Percentiles rank a stretch among this genome's conserved stretches.
phyloP scores from a whole-genome alignment of 2,888 invertebrate species.

The Gasteruption jaculator region DNA sequence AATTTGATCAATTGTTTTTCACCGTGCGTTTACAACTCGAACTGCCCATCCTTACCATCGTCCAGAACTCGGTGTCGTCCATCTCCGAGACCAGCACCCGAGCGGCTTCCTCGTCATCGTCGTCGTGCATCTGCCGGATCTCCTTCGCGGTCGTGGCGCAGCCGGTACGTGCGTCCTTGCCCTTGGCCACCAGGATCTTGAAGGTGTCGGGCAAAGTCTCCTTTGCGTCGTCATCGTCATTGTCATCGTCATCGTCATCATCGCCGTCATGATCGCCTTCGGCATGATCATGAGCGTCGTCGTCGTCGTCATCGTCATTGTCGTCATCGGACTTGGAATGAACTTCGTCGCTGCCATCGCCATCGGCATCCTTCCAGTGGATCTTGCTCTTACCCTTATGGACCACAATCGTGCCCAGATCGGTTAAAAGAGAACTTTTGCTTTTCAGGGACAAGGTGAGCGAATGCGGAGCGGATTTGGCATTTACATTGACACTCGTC shows the following conservation, averaged over 20 bases:
- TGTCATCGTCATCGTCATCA: conserved; percentile 20
- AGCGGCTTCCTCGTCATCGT: conserved; percentile 29
- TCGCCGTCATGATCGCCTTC: conserved; percentile 5
- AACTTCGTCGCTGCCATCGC: conserved; percentile 23
- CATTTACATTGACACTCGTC: conserved; percentile 26
- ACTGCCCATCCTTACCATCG: conserved; percentile 44
- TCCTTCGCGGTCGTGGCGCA: conserved; percentile 36
- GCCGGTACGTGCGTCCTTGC: conserved; percentile 25
- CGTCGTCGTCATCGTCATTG: conserved; percentile 2
- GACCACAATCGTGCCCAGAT: conserved; percentile 31
- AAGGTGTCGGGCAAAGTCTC: conserved; percentile 35
- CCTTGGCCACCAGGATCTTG: conserved; percentile 28
- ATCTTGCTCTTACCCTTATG: conserved; percentile 31
- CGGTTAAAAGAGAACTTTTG: conserved; percentile 25
- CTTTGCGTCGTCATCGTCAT: conserved; percentile 19
- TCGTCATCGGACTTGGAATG: conserved; percentile 21
- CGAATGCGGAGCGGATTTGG: conserved; percentile 22
- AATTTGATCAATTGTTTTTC: too few species aligned
- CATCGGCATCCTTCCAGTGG: conserved; percentile 26
- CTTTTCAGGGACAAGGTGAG: conserved; percentile 33
- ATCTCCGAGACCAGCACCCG: conserved; percentile 36
- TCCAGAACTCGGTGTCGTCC: conserved; percentile 46
- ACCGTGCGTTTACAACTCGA: too few species aligned
- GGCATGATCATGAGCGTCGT: conserved; percentile 2
- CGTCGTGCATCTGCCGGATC: conserved; percentile 29